Conservation (phyloP, 2,797 vertebrate genomes). For the Zalophus californianus region DNA sequence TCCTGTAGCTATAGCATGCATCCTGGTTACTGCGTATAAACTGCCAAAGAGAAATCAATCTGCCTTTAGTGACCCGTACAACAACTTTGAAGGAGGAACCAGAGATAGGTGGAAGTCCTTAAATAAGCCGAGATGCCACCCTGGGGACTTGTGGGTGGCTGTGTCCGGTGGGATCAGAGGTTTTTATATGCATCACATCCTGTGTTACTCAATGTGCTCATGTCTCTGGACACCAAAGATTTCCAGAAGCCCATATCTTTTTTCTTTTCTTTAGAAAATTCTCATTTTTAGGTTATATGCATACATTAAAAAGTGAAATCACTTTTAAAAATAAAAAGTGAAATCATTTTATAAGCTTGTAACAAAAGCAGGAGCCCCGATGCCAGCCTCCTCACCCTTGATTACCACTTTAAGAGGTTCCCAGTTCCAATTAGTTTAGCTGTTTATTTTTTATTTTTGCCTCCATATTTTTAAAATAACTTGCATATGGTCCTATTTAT, state of each 20-base stretch:
- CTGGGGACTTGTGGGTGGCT: background rate
- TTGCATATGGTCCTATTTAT: background rate
- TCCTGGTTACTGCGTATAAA: conserved; percentile 17
- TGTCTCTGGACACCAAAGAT: background rate
- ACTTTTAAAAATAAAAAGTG: background rate
- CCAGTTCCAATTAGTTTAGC: background rate
- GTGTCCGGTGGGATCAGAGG: background rate
- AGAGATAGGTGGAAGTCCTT: background rate
- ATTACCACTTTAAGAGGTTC: background rate
- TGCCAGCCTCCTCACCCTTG: background rate
- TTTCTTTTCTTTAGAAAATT: background rate
- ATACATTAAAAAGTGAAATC: background rate
- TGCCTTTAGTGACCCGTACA: conserved; percentile 5
- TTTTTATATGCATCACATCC: background rate
- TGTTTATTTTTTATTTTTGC: conserved; percentile 30
- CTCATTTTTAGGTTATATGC: background rate
- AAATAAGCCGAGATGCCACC: background rate
- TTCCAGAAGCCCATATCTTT: background rate
- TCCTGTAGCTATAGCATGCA: background rate
- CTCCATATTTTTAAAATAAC: background rate
- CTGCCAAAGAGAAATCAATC: background rate
- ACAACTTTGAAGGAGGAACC: background rate
- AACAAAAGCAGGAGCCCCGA: background rate
- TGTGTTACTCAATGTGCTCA: background rate
- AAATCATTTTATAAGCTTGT: conserved; percentile 14